These are phyloP conservation scores for Eubucco bourcierii DNA, from an alignment of 2,113 vertebrate species.

Conservation along the genomic window DNA sequence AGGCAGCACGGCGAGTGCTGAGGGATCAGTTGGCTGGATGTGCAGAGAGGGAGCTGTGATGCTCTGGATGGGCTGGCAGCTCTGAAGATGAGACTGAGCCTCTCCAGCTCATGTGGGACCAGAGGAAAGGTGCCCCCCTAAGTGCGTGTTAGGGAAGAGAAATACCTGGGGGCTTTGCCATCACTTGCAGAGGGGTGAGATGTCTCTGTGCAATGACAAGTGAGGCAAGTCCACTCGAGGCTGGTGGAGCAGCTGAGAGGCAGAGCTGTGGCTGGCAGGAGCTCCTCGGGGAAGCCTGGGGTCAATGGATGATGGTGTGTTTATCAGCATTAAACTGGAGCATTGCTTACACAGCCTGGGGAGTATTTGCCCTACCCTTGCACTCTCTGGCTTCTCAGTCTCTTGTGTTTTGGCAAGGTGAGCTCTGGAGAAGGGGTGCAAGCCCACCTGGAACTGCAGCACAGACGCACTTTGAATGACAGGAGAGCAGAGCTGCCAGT, in stretches of 20 bases:
- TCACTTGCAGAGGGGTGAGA: not conserved
- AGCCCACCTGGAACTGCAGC: not conserved
- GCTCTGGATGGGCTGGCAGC: not conserved
- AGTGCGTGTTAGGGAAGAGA: not conserved
- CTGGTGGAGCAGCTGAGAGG: not conserved
- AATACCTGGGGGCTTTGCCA: not conserved
- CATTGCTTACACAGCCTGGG: not conserved
- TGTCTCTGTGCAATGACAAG: not conserved
- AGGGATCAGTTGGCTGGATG: not conserved
- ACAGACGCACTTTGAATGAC: accelerated
- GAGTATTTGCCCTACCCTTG: not conserved
- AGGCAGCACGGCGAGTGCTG: not conserved
- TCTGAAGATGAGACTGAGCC: not conserved
- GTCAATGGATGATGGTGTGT: not conserved
- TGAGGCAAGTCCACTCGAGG: not conserved
- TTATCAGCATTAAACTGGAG: not conserved
- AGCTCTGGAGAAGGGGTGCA: not conserved
- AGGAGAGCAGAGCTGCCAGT: not conserved
- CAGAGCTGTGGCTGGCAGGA: not conserved
- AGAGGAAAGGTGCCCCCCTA: not conserved
- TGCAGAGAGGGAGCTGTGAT: not conserved
- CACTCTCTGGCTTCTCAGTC: not conserved
- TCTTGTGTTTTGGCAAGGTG: not conserved
- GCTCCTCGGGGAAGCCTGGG: not conserved
- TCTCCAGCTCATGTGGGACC: not conserved